Conservation (phyloP, 2,113 vertebrate genomes). For the Calcarius ornatus region DNA sequence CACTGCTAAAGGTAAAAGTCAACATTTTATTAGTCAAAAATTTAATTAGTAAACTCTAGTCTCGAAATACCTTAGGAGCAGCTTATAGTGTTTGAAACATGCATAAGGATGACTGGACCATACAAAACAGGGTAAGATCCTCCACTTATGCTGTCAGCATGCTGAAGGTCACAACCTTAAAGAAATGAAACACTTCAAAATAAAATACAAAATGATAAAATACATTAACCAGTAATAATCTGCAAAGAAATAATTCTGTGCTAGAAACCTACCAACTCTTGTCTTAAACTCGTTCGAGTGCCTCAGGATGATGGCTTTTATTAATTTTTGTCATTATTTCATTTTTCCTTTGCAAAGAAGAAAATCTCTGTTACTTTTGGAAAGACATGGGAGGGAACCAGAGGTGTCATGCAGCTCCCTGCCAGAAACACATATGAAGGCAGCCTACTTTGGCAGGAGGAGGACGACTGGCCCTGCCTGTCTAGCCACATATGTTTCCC, state of each 20-base stretch:
- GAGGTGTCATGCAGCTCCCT: conserved; percentile 41
- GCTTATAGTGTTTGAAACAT: not conserved
- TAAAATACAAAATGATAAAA: not conserved
- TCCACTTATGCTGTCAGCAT: not conserved
- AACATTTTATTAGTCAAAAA: not conserved
- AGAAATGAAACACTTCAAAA: conserved; percentile 27
- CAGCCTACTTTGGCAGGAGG: conserved; percentile 50
- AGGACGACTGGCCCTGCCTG: not conserved
- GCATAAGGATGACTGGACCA: not conserved
- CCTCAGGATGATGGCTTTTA: not conserved
- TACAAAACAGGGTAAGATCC: not conserved
- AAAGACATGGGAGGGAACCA: conserved; percentile 27
- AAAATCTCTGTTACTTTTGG: conserved; percentile 59
- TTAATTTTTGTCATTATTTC: conserved; percentile 43
- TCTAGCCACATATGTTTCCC: conserved; percentile 34
- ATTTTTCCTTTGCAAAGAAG: conserved; percentile 44
- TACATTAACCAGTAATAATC: not conserved
- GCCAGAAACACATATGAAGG: conserved; percentile 47
- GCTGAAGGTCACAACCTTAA: not conserved
- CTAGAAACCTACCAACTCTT: not conserved
- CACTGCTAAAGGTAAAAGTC: not conserved
- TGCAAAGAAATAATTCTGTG: not conserved
- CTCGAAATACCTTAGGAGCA: not conserved
- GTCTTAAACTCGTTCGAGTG: not conserved
- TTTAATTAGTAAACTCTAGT: not conserved